Evolutionary conservation across 2,888 invertebrate species (phyloP).

Genomic region (Azorinus chamasolen): DNA sequence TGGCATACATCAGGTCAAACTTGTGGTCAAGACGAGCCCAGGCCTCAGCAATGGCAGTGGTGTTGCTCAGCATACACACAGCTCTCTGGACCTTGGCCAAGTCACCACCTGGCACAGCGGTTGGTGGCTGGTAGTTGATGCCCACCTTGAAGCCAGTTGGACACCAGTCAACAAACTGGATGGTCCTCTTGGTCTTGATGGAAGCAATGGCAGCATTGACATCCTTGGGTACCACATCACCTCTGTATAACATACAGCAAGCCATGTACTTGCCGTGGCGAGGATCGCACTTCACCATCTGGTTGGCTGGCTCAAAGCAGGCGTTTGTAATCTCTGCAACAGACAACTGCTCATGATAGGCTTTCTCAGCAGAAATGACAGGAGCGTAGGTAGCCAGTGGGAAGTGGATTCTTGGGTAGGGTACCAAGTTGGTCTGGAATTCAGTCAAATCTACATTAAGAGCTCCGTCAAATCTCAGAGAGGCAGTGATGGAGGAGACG

Average conservation of each 20-base stretch:
- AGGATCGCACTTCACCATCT: constrained; percentile 93
- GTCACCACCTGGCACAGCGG: constrained; percentile 88
- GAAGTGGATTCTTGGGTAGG: constrained; percentile 91
- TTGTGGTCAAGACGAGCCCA: constrained; percentile 90
- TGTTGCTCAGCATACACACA: constrained; percentile 95
- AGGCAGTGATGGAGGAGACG: constrained; percentile 72
- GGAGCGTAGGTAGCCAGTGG: constrained; percentile 94
- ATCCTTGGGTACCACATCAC: constrained; percentile 88
- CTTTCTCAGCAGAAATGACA: constrained; percentile 97
- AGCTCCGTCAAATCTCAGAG: constrained; percentile 87
- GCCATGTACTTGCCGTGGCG: constrained; percentile 91
- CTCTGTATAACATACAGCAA: constrained; percentile 97
- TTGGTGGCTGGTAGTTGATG: constrained; percentile 94
- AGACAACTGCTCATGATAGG: constrained; percentile 91
- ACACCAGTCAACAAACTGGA: constrained; percentile 89
- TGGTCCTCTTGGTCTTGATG: constrained; percentile 94
- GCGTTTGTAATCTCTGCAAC: constrained; percentile 88
- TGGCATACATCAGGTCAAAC: constrained; percentile 76
- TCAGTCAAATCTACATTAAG: constrained; percentile 87
- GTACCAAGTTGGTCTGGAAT: constrained; percentile 87
- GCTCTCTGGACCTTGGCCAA: constrained; percentile 88
- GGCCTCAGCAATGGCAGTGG: constrained; percentile 95
- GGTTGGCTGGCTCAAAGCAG: constrained; percentile 94
- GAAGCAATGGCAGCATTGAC: constrained; percentile 87
- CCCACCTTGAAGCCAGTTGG: constrained; percentile 88